These are phyloP conservation scores for Drosophila persimilis DNA, from an alignment of 1,140 invertebrate genomes.

Conservation along the genomic window DNA sequence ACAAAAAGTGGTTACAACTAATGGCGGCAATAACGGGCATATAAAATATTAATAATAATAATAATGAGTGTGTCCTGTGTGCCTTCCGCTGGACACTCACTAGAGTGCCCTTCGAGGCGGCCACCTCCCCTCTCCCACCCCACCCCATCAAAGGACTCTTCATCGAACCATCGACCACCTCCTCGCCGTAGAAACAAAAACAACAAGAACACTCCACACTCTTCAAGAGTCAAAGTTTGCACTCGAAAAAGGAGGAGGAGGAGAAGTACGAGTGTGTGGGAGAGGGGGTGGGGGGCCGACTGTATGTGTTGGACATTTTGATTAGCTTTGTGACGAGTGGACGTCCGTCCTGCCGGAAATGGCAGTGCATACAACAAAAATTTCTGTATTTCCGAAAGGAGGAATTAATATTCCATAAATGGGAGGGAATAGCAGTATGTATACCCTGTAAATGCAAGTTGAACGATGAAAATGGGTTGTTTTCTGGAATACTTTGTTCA, in stretches of 20 bases:
- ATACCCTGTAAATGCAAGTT: no score
- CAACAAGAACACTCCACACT: conserved; percentile 21
- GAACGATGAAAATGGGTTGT: no score
- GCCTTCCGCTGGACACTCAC: not conserved
- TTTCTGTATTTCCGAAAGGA: conserved; percentile 1
- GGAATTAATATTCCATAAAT: not conserved
- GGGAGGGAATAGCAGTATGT: no score
- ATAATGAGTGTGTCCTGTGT: conserved; percentile 24
- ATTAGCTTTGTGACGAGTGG: conserved; percentile 68
- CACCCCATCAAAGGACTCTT: conserved; percentile 37
- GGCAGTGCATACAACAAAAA: conserved; percentile 35
- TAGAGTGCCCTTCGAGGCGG: conserved; percentile 16
- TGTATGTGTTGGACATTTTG: conserved; percentile 71
- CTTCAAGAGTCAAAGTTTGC: conserved; percentile 53
- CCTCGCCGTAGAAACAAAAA: conserved; percentile 17
- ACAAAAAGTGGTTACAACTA: conserved; percentile 51
- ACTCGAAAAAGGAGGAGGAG: conserved; percentile 33
- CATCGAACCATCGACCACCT: conserved; percentile 1
- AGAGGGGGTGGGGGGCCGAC: conserved; percentile 23
- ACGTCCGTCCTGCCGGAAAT: conserved; percentile 57
- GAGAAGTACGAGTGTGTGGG: conserved; percentile 7
- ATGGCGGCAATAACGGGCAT: conserved; percentile 53
- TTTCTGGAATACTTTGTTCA: no score
- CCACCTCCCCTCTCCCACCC: conserved; percentile 3
- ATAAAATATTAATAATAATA: conserved; percentile 56